Evolutionary conservation across 2,888 invertebrate species (phyloP), one percentile per base, ranked within the genome.

Genomic region (Epirrhoe tristata): DNA sequence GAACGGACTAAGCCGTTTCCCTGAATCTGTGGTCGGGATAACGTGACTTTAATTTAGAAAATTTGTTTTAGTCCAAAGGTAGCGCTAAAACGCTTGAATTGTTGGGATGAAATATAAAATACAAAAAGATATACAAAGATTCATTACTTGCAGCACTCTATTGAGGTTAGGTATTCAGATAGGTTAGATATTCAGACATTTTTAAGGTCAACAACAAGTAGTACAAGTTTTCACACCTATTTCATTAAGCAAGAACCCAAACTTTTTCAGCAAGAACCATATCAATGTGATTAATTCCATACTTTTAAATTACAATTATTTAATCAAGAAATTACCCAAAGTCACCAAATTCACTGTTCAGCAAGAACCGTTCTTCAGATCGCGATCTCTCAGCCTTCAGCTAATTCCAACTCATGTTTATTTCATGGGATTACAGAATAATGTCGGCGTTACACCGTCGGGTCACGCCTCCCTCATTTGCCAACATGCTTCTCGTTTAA

Each of bases 381-480:
- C 51, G 43, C 56, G 54, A 72, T 69, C 63, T 74, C 73, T 64
- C 65, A 67, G 65, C 72, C 63, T 66, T 66, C 71, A 74, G 80
- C 83, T 86, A 86, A 87, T 86, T 83, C 78, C 72, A 66, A 68
- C 81, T 84, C 82, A 86, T 87, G 80, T 81, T 81, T 86, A 84
- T 86, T 86, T 84, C 81, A 84, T 81, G 74, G 69, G 72, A 71
- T 77, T 76, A 81, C 79, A 78, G 82, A 81, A 83, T 84, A 84
- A 86, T 81, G 80, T 70, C 65, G 68, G 70, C 67, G 74, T 78
- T 76, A 76, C 76, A 74, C 78, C 73, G 81, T 78, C 73, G 69
- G 72, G 74, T 74, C 75, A 74, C 78, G 75, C 74, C 70, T 75
- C 76, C 74, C 70, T 75, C 76, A 75, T 80, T 78, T 74, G 75